Conservation (phyloP, 2,797 vertebrate species). For the Ara ararauna region DNA sequence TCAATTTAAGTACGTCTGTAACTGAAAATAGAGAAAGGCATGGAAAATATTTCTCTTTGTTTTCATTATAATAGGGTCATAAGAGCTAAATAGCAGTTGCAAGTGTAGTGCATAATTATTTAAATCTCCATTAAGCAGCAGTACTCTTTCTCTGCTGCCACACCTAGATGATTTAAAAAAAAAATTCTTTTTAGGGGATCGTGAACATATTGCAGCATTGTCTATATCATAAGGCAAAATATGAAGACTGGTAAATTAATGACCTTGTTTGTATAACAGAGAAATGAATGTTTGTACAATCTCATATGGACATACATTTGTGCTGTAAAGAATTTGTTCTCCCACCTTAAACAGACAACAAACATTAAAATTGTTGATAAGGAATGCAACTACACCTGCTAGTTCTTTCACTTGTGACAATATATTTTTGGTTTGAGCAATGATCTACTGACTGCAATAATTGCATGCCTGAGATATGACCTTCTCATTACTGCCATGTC, state of each 20-base stretch:
- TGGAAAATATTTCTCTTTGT: neutral
- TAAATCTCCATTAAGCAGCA: neutral
- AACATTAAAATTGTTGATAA: neutral
- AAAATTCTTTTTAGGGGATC: neutral
- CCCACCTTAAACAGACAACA: neutral
- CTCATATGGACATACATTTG: neutral
- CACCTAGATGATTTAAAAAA: neutral
- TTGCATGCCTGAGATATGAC: neutral
- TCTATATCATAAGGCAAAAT: neutral
- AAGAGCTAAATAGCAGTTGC: neutral
- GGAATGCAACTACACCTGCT: neutral
- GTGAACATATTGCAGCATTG: neutral
- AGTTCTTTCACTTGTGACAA: neutral
- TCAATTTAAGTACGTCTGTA: neutral
- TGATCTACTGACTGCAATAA: neutral
- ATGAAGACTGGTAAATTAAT: neutral
- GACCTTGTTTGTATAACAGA: neutral
- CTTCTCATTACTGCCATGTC: neutral
- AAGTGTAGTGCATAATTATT: neutral
- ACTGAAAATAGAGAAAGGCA: neutral
- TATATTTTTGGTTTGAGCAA: neutral
- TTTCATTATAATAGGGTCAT: neutral
- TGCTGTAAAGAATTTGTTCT: neutral
- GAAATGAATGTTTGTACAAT: neutral
- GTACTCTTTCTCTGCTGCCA: neutral